Evolutionary conservation across 1,140 invertebrate species (phyloP).

Genomic region (Brachionus plicatilis): DNA sequence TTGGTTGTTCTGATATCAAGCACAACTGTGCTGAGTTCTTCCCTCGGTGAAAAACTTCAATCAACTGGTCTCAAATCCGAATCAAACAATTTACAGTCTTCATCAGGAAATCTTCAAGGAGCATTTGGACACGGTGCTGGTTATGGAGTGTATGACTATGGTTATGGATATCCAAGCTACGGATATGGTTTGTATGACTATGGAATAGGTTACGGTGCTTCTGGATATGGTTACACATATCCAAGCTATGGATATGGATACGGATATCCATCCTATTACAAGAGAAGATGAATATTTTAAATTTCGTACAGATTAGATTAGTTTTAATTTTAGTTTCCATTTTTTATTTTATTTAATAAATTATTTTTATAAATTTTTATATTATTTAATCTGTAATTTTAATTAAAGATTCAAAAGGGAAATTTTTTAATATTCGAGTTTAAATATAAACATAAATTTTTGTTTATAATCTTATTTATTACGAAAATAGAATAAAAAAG

Average conservation of each 20-base stretch:
- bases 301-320: too few relatives aligned
- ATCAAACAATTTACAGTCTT: background rate
- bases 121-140: background rate
- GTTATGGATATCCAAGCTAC: background rate
- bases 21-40: background rate
- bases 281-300: background rate
- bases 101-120: background rate
- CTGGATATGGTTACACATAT: background rate
- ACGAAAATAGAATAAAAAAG: too few relatives aligned
- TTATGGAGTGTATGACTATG: background rate
- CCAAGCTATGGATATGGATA: background rate
- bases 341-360: background rate
- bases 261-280: background rate
- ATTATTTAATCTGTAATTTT: too few relatives aligned
- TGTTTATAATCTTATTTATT: too few relatives aligned
- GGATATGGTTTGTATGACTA: background rate
- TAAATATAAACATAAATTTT: too few relatives aligned
- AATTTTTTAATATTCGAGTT: too few relatives aligned
- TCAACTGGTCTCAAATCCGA: background rate
- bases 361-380: too few relatives aligned
- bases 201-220: background rate
- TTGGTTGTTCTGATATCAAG: background rate
- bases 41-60: background rate
- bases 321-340: too few relatives aligned
- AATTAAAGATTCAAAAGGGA: too few relatives aligned